A percentile compares a stretch with the other conserved stretches of the same genome.
Evolutionary conservation across 1,140 invertebrate species (phyloP).

Genomic region (Idris sp.): DNA sequence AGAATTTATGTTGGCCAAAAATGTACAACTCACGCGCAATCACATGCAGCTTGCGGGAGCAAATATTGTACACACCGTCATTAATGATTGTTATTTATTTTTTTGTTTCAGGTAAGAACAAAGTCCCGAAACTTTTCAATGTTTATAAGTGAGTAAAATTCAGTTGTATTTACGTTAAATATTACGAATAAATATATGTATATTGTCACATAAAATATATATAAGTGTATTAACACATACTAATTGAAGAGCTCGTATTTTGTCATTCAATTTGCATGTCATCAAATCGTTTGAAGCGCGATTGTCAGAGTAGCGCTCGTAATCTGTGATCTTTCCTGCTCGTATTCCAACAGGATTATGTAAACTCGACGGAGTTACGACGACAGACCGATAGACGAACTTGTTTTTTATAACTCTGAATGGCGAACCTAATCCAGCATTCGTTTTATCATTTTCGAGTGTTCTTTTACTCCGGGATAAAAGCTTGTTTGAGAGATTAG

Average conservation of each 20-base stretch:
- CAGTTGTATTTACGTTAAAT: no score
- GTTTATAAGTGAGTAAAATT: no score
- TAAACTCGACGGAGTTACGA: slow-evolving; percentile 8
- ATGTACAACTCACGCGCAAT: slow-evolving; percentile 45
- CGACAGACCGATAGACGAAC: slow-evolving; percentile 2
- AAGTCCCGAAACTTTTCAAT: slow-evolving; percentile 15
- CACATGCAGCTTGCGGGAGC: slow-evolving; percentile 26
- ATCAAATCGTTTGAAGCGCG: slow-evolving; percentile 47
- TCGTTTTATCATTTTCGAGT: slow-evolving; percentile 11
- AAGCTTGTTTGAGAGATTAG: slow-evolving; percentile 7
- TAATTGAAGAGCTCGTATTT: slow-evolving; percentile 23
- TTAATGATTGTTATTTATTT: slow-evolving; percentile 34
- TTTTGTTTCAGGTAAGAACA: slow-evolving; percentile 69
- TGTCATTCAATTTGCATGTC: slow-evolving; percentile 55
- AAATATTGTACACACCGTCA: background rate
- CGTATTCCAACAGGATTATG: slow-evolving; percentile 33
- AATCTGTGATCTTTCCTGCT: slow-evolving; percentile 41
- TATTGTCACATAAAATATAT: no score
- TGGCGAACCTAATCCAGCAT: slow-evolving; percentile 18
- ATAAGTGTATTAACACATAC: no score
- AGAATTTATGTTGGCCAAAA: slow-evolving; percentile 40
- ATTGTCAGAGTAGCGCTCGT: slow-evolving; percentile 36
- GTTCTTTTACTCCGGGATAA: slow-evolving; percentile 5
- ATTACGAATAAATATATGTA: no score
- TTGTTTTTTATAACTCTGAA: slow-evolving; percentile 39